A percentile compares a stretch with the other conserved stretches of the same genome.
Conservation (phyloP, 2,113 vertebrate species). For the Proteles cristata region DNA sequence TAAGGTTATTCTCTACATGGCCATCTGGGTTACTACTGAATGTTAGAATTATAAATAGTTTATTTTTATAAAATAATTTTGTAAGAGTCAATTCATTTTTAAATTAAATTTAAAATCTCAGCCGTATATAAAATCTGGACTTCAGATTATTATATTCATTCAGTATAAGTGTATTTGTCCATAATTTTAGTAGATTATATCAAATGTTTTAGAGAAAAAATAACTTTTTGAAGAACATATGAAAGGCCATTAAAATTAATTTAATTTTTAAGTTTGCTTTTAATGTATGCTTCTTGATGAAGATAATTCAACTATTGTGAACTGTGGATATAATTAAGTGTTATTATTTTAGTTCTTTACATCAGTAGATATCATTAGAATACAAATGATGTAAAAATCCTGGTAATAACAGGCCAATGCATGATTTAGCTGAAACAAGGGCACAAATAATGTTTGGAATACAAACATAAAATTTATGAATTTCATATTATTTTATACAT, state of each 20-base stretch:
- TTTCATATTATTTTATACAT: background rate
- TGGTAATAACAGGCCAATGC: background rate
- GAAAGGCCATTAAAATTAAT: background rate
- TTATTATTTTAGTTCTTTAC: background rate
- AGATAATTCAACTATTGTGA: background rate
- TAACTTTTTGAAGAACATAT: background rate
- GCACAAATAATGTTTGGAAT: background rate
- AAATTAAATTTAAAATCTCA: conserved; percentile 16
- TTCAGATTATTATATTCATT: background rate
- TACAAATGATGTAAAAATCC: background rate
- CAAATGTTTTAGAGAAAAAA: conserved; percentile 12
- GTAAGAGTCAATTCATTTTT: background rate
- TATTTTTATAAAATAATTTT: background rate
- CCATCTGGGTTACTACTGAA: background rate
- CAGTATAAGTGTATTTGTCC: background rate
- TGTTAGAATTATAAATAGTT: background rate
- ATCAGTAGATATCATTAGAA: conserved; percentile 1
- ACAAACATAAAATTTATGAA: background rate
- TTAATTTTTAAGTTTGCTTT: conserved; percentile 10
- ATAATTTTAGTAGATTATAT: conserved; percentile 14
- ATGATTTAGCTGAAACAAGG: background rate
- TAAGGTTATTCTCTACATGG: background rate
- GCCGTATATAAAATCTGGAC: background rate
- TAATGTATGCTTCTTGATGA: background rate
- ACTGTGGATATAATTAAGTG: background rate